These are phyloP conservation scores for Nothoprocta pentlandii DNA, from an alignment of 2,113 vertebrate genomes.

Conservation along the genomic window DNA sequence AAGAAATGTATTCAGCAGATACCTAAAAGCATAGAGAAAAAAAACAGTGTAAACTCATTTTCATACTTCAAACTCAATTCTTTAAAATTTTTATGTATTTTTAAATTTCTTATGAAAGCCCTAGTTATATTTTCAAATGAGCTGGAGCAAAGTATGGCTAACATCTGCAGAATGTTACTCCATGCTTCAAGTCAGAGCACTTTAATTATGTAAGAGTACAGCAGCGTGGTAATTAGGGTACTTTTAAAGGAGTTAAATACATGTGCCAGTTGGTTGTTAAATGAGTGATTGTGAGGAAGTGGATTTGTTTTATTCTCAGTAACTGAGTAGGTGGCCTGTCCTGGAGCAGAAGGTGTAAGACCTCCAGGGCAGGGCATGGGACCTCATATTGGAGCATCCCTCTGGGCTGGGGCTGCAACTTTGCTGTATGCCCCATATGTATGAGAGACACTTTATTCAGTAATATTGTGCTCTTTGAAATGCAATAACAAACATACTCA, in stretches of 20 bases:
- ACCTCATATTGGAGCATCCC: not conserved
- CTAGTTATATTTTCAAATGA: not conserved
- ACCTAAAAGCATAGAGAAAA: not conserved
- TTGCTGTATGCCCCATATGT: accelerated
- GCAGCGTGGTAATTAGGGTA: not conserved
- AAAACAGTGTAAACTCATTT: not conserved
- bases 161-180: not conserved
- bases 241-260: not conserved
- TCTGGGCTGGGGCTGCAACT: not conserved
- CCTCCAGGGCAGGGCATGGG: not conserved
- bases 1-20: not conserved
- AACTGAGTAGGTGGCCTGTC: not conserved
- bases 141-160: not conserved
- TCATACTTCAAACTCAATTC: not conserved
- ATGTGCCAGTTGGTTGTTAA: not conserved
- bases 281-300: not conserved
- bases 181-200: not conserved
- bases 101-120: not conserved
- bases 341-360: not conserved
- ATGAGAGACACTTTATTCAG: not conserved
- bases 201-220: not conserved
- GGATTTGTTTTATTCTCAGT: not conserved
- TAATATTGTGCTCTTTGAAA: not conserved
- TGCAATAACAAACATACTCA: not conserved
- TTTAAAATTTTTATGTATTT: not conserved